Percentiles rank a stretch among this genome's conserved stretches.
These are phyloP conservation scores for Sebastolobus altivelis DNA, from an alignment of 2,797 vertebrate species.

Conservation along the genomic window DNA sequence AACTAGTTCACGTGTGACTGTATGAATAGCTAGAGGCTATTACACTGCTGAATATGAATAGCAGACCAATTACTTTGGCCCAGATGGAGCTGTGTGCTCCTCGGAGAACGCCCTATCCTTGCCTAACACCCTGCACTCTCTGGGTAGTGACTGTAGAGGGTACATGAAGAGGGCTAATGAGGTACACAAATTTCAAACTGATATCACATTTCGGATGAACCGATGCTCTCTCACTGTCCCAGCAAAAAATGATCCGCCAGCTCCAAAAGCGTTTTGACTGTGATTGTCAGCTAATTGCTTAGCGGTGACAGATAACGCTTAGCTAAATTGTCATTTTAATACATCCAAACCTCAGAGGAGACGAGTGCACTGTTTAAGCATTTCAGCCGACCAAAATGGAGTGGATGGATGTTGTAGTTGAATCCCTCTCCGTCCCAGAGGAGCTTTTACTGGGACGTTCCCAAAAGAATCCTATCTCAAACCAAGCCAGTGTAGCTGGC, in stretches of 20 bases:
- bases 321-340: slow-evolving; percentile 45
- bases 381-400: slow-evolving; percentile 60
- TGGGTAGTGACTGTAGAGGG: slow-evolving; percentile 51
- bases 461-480: slow-evolving; percentile 76
- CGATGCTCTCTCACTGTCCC: slow-evolving; percentile 23
- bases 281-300: slow-evolving; percentile 52
- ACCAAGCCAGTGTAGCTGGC: slow-evolving; percentile 76
- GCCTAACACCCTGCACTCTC: slow-evolving; percentile 47
- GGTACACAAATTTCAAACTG: slow-evolving; percentile 54
- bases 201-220: slow-evolving; percentile 35
- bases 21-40: slow-evolving; percentile 82
- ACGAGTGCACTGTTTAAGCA: slow-evolving; percentile 29
- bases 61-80: slow-evolving; percentile 85
- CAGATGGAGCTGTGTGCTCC: slow-evolving; percentile 82
- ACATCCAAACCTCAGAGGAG: slow-evolving; percentile 44
- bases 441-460: slow-evolving; percentile 76
- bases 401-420: slow-evolving; percentile 57
- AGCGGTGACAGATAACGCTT: slow-evolving; percentile 43
- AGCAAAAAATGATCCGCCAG: neutral
- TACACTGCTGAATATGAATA: slow-evolving; percentile 87
- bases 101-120: slow-evolving; percentile 73
- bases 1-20: slow-evolving; percentile 84
- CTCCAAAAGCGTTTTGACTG: slow-evolving; percentile 49
- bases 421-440: slow-evolving; percentile 67
- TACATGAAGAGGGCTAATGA: slow-evolving; percentile 67